Percentiles rank a stretch among this genome's conserved stretches.
These are phyloP conservation scores for Cataglyphis cursor DNA, from an alignment of 2,888 invertebrate species.

Conservation along the genomic window DNA sequence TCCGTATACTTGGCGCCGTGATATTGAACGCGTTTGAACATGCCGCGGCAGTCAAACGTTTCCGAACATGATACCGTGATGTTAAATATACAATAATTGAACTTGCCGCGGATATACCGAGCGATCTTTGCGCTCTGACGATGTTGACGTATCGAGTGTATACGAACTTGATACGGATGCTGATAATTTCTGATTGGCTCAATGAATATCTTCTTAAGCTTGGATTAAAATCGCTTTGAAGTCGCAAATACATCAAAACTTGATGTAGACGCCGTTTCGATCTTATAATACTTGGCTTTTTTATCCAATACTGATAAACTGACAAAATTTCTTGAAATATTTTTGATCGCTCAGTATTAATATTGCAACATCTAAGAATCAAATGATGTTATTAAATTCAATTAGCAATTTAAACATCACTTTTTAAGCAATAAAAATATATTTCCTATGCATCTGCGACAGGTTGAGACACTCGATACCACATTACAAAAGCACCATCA, in stretches of 20 bases:
- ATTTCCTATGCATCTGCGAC: background rate
- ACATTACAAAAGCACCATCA: background rate
- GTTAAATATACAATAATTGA: constrained; percentile 29
- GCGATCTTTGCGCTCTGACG: background rate
- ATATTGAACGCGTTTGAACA: constrained; percentile 32
- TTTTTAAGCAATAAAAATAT: background rate
- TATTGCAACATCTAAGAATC: background rate
- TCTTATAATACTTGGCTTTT: background rate
- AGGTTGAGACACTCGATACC: constrained; percentile 31
- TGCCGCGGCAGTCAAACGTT: constrained; percentile 14
- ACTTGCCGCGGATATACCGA: constrained; percentile 37
- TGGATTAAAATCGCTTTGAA: background rate
- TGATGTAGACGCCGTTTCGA: background rate
- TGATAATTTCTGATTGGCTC: background rate
- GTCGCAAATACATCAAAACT: background rate
- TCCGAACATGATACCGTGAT: constrained; percentile 20
- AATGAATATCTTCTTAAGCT: background rate
- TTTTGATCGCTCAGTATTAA: background rate
- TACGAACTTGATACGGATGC: background rate
- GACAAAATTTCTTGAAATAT: background rate
- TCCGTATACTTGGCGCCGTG: constrained; percentile 33
- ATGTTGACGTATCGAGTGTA: constrained; percentile 31
- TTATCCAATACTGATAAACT: background rate
- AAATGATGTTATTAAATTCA: background rate
- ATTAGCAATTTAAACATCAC: background rate